Base-by-base conservation (phyloP, 2,113 vertebrate species). In the Eptatretus burgeri region DNA sequence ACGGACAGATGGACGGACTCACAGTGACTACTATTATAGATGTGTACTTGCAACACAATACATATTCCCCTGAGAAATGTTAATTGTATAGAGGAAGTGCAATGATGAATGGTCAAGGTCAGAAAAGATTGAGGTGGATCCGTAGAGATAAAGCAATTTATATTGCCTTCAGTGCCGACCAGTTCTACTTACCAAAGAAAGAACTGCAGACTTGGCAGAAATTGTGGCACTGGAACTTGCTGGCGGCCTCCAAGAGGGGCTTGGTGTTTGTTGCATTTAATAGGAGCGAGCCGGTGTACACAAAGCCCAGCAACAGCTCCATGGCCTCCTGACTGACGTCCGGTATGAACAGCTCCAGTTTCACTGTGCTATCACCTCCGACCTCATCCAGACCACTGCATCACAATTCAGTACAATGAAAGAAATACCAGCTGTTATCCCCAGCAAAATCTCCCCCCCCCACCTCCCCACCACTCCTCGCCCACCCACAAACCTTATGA, bases 131-230 rank as follows among this genome's bases (percentile, higher is more conserved):
- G 17, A 56, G 17, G 17, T 16, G 14, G 53, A 19, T 14, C 14
- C 14, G 53, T 18, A 3, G 14, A 3, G 8, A 8, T 16, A 14
- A 56, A 19, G 14, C 14, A 2, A 19, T 16, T 18, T 16, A 56
- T 18, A 16, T 18, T 56, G 17, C 19, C 14, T 56, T 56, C 2
- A 60, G 20, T n/a, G n/a, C 20, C 20, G 13, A 17, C 56, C 13
- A 60, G 52, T 20, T 41, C 52, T 49, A 68, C 84, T 75, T 82
- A 98, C 91, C 89, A 66, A 94, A 74, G 72, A 95, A 98, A 1
- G 91, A 93, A 70, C 94, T 79, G 17, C 91, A 95, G 77, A 98
- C 86, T 83, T 89, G 93, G 73, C 91, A 98, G 78, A 98, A 98
- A 66, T 87, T 95, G 74, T 83, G 91, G 75, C 95, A 95, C 77